Evolutionary conservation across 1,140 invertebrate species (phyloP), one percentile per base, ranked within the genome.

Genomic region (Ladona fulva): DNA sequence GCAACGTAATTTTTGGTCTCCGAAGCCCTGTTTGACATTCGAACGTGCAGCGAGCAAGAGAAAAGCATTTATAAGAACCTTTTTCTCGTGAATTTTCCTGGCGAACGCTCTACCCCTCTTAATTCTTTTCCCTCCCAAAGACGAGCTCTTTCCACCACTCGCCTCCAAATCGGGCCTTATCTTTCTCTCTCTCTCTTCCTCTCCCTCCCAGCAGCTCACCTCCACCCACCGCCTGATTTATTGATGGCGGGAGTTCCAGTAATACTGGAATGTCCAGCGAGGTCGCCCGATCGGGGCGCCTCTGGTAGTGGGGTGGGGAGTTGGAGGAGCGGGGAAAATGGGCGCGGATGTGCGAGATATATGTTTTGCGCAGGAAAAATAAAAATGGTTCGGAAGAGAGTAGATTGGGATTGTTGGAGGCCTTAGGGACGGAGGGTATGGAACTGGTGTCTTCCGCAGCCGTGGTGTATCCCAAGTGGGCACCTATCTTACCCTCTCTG

Each of bases 251-350:
- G 52, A 66, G 52, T 66, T 66, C 52, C 52, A 66, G 52, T 66
- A 66, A 66, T 66, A 66, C 52, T 66, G 52, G 52, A 66, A 66
- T 66, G 52, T 66, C 52, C 52, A 66, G 52, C 52, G 52, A 66
- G 29, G 29, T 37, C 29, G 29, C 29, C 52, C 52, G 52, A 66
- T 66, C 52, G 52, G 52, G 52, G 52, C 14, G 52, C 52, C 52
- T 66, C 52, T 66, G 52, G 52, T 66, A 12, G 52, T 66, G 52
- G 52, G 52, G n/a, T 66, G 52, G 52, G 14, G 3, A 22, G 52
- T 66, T 5, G 52, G 12, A 19, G 52, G 52, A 66, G 52, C n/a
- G 52, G 52, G 52, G 52, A 66, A 66, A 66, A 66, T 66, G 52
- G 52, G 52, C 52, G 52, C 14, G 52, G 52, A 66, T 66, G 3